Evolutionary conservation across 1,140 invertebrate species (phyloP), one percentile per base, ranked within the genome.

Genomic region (Trachelipus rathkii): DNA sequence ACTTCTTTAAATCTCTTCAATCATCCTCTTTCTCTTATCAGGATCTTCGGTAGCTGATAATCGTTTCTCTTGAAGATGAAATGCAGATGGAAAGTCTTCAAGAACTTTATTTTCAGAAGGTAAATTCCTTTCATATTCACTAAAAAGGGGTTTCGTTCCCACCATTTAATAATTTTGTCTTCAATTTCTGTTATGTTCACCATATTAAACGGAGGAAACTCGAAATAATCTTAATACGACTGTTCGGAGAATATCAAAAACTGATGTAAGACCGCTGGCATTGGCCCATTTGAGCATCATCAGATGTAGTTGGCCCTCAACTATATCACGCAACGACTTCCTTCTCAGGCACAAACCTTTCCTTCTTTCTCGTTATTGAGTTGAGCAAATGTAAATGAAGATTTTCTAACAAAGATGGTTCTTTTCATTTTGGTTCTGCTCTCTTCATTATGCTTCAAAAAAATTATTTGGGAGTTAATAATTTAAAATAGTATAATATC

Each of bases 101-200:
- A n/a, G n/a, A n/a, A n/a, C n/a, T n/a, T n/a, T n/a, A n/a, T n/a
- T n/a, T n/a, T n/a, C n/a, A n/a, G n/a, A n/a, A n/a, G n/a, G n/a
- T n/a, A n/a, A n/a, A n/a, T n/a, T n/a, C 50, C 19, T 2, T 19
- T 60, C 72, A 87, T 98, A 99, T 82, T 94, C 88, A 53, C 96
- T 91, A 86, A 91, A 95, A 7, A 99, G 88, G 87, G 95, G 89
- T 83, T 94, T 93, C 84, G 98, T 96, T 74, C 97, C 88, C 0
- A 95, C 97, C 83, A 96, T 84, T 92, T 96, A 67, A 98, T 98
- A 77, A 98, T 98, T 87, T 99, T 99, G 85, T 99, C 98, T 89
- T 99, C 98, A 84, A 99, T 98, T 86, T 99, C 97, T 15, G 97
- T 95, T 78, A 99, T 95, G 84, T 98, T 98, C 96, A 99, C 99